Base-by-base conservation (phyloP, 2,113 vertebrate genomes). In the Etheostoma spectabile region DNA sequence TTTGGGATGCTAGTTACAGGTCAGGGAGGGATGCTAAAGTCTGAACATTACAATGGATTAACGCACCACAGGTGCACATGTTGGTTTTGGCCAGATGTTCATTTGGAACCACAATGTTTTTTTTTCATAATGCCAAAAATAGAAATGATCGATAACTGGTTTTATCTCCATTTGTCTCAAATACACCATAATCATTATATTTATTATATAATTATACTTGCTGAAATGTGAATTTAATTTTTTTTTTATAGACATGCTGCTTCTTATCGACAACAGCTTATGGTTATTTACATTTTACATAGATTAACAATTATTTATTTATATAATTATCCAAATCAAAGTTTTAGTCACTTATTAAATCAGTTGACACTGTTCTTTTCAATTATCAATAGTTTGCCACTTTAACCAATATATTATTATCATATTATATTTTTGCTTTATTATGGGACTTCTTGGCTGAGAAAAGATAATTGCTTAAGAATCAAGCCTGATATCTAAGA, bases 1-100 rank as follows among this genome's bases (percentile, higher is more conserved):
- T 84, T 77, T 68, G 27, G 76, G 24, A 53, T 49, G 30, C 21
- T 56, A 53, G 51, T 66, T 73, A 8, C 12, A 64, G 30, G 65
- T 33, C 35, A 63, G 52, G 8, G 56, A 53, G 45, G 16, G 69
- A 78, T 52, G 38, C 4, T 62, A 19, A 64, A 52, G 12, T 33
- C 55, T 67, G 67, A 68, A 46, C 42, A 60, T 79, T 30, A 42
- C 3, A 27, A 49, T 52, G 3, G 18, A 64, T 69, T 21, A 38
- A 74, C n/a, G 35, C 30, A 8, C 21, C 59, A 45, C 78, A 69
- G 55, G 68, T 70, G 64, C n/a, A 48, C 61, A 24, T 70, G 45
- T 13, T 15, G 45, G 38, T 30, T 61, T 65, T 59, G 35, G 15
- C 45, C 18, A 45, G 7, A 21, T 53, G 18, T 1, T 30, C 6